Evolutionary conservation across 2,113 vertebrate species (phyloP), one percentile per base, ranked within the genome.

Genomic region (Tympanuchus pallidicinctus): DNA sequence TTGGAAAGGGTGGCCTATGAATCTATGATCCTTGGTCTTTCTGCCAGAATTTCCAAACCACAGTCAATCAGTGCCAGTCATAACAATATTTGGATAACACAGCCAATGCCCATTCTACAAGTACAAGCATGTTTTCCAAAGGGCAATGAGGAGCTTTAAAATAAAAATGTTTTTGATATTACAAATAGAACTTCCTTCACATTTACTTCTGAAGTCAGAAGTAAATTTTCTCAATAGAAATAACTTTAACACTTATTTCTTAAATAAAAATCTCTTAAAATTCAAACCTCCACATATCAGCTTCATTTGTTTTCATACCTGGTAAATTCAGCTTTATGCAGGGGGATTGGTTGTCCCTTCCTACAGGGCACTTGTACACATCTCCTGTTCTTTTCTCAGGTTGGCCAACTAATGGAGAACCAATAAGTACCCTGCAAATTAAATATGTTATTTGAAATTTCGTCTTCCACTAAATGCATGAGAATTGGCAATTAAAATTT

Each of bases 321-420:
- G 99, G 98, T 59, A 99, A 96, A 17, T 98, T 97, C 92, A 99
- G 96, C 95, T 99, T 99, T 67, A 97, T 72, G 65, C 99, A 99
- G 18, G 93, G 90, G 34, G 90, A 97, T 56, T 97, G 92, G 72
- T 50, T 82, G 30, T 82, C 88, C 67, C 59, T 97, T 42, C 98
- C 98, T 28, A 99, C 98, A 7, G 98, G 98, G 86, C 99, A 99
- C 95, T 99, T 99, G 95, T 99, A 99, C 56, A 99, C 99, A 78
- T 99, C 99, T 42, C 99, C 99, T 16, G 99, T 99, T 96, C 98
- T 97, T 89, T 98, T 98, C 19, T 97, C 92, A 38, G 99, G 99
- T 69, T 99, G 99, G 42, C 99, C 99, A 77, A 97, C 98, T 90
- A 99, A 95, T 0, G 99, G 99, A 61, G 99, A 99, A 72, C 99